Conservation (phyloP, 30 jellyfish, hydroid and myxozoan species). For the Catostylus mosaicus region DNA sequence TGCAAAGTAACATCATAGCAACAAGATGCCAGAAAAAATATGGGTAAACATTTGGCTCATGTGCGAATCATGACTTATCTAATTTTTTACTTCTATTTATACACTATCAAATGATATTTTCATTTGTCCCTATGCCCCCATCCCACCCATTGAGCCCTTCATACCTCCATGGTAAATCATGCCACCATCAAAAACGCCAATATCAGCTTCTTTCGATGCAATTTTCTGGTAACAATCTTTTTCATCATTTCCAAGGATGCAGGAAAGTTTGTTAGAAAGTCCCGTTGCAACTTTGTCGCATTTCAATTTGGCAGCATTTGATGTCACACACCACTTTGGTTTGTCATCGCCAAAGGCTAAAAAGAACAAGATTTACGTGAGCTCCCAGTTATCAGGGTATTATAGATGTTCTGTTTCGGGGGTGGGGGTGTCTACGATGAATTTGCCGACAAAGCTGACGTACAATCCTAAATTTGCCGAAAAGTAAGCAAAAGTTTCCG, state of each 20-base stretch:
- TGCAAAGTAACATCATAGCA: too few relatives aligned
- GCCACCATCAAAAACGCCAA: slow-evolving; percentile 38
- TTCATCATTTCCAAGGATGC: slow-evolving; percentile 25
- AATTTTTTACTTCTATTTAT: too few relatives aligned
- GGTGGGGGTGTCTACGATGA: too few relatives aligned
- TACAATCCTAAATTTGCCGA: too few relatives aligned
- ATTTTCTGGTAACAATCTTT: slow-evolving; percentile 38
- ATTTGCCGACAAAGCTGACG: too few relatives aligned
- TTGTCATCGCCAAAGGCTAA: background rate
- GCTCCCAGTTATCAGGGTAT: background rate
- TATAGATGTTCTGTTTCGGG: background rate
- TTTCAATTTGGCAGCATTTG: background rate
- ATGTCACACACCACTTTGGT: slow-evolving; percentile 41
- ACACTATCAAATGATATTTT: too few relatives aligned
- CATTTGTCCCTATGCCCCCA: too few relatives aligned
- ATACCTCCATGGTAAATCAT: slow-evolving; percentile 37
- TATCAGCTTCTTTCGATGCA: slow-evolving; percentile 25
- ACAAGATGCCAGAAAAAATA: too few relatives aligned
- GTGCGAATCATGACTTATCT: too few relatives aligned
- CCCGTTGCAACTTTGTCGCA: background rate
- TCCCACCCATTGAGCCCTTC: too few relatives aligned
- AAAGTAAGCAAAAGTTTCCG: too few relatives aligned
- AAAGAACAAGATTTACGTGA: background rate
- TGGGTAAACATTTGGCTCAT: too few relatives aligned
- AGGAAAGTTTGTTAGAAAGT: background rate